Evolutionary conservation across 2,888 invertebrate species (phyloP).

Genomic region (Thecophora atra): DNA sequence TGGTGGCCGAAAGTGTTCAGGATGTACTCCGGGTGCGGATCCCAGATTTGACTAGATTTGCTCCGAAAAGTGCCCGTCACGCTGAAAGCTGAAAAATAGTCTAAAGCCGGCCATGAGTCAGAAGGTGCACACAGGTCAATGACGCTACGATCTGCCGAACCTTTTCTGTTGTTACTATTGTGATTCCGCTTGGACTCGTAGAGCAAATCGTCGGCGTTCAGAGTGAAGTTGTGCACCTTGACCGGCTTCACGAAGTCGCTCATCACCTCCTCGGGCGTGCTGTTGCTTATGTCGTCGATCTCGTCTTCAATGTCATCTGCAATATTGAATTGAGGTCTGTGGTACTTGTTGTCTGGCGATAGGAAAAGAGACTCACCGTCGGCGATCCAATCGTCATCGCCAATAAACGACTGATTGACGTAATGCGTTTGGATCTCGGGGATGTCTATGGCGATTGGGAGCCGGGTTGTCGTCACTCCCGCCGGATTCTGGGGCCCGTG

Average conservation of each 20-base stretch:
- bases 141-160: background rate
- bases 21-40: conserved; percentile 77
- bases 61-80: conserved; percentile 75
- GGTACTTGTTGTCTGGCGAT: background rate
- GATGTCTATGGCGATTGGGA: conserved; percentile 28
- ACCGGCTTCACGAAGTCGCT: conserved; percentile 70
- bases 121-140: background rate
- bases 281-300: conserved; percentile 51
- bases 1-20: conserved; percentile 72
- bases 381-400: conserved; percentile 48
- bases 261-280: conserved; percentile 52
- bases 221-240: conserved; percentile 69
- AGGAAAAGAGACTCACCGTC: conserved; percentile 42
- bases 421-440: conserved; percentile 46
- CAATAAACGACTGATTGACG: conserved; percentile 52
- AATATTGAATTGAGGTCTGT: conserved; percentile 1
- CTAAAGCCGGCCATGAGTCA: conserved; percentile 40
- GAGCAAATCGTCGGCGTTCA: conserved; percentile 70
- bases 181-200: conserved; percentile 66
- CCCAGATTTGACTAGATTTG: conserved; percentile 73
- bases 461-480: conserved; percentile 32
- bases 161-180: conserved; percentile 47
- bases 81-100: conserved; percentile 66
- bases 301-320: conserved; percentile 50
- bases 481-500: background rate